Evolutionary conservation across 2,888 invertebrate species (phyloP), one percentile per base, ranked within the genome.

Genomic region (Micoletzkya japonica): DNA sequence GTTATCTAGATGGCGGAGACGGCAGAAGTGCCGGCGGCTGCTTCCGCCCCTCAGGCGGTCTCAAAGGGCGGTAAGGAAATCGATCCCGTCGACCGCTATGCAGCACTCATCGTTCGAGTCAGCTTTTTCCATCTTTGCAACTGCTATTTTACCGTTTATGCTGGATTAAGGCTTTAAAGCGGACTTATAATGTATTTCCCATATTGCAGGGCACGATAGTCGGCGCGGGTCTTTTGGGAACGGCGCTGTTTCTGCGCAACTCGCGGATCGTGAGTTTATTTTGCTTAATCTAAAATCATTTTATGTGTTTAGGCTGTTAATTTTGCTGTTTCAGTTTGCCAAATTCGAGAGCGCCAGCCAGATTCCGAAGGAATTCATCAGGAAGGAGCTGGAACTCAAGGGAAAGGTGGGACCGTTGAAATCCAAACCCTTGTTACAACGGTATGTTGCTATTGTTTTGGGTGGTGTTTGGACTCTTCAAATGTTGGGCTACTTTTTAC

Each of bases 361-460:
- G 72, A 85, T 85, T 64, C 85, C 85, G 26, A 77, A 81, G 64
- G 82, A 83, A 49, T 84, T 82, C 71, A 75, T 84, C 68, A 79
- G 81, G 26, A 85, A 82, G 68, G 83, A 85, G 59, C 68, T 83
- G 34, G 79, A 77, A 72, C 72, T 85, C 63, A 82, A 81, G 63
- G 85, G 85, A 60, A 73, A 58, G 68, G 68, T 68, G 24, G 10
- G 24, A 17, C 7, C n/a, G n/a, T n/a, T n/a, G n/a, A n/a, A n/a
- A n/a, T n/a, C n/a, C n/a, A n/a, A n/a, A n/a, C n/a, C n/a, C n/a
- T n/a, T n/a, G n/a, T n/a, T n/a, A n/a, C n/a, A n/a, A n/a, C n/a
- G n/a, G n/a, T n/a, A n/a, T n/a, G n/a, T n/a, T n/a, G n/a, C n/a
- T n/a, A n/a, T n/a, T n/a, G n/a, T n/a, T n/a, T n/a, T n/a, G n/a